These are phyloP conservation scores for Nothoprocta perdicaria DNA, from an alignment of 2,113 vertebrate species.

Conservation along the genomic window DNA sequence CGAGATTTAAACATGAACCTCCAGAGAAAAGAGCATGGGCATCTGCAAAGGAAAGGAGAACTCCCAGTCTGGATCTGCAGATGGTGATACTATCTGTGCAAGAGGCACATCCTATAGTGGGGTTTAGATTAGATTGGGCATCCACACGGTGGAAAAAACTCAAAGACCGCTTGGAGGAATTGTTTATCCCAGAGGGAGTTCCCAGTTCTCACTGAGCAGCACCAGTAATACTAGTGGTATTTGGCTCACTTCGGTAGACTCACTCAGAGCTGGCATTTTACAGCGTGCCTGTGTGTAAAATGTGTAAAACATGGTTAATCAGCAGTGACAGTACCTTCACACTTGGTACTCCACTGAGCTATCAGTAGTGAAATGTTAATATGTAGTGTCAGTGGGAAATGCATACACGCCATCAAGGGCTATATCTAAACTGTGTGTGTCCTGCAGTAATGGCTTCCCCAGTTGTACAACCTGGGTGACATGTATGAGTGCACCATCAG, in stretches of 20 bases:
- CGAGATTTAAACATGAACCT: background rate
- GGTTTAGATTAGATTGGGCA: accelerated
- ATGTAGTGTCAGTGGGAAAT: background rate
- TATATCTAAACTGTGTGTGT: background rate
- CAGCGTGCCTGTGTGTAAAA: background rate
- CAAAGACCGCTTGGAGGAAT: background rate
- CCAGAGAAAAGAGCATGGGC: background rate
- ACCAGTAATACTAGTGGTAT: background rate
- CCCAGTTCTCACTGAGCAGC: background rate
- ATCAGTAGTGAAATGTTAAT: background rate
- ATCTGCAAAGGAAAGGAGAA: background rate
- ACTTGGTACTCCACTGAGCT: background rate
- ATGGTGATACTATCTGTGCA: background rate
- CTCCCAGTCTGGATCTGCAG: background rate
- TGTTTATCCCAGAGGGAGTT: background rate
- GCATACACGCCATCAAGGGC: background rate
- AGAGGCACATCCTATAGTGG: accelerated
- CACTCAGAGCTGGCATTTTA: background rate
- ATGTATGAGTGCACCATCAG: accelerated
- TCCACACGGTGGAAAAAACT: accelerated
- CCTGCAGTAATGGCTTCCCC: background rate
- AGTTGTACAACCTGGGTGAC: accelerated
- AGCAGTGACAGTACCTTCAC: background rate
- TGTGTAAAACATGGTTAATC: background rate
- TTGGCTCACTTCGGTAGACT: background rate